Percentiles rank a stretch among this genome's conserved stretches.
These are phyloP conservation scores for Neelides sp. DNA, from an alignment of 1,140 invertebrate species.

Conservation along the genomic window DNA sequence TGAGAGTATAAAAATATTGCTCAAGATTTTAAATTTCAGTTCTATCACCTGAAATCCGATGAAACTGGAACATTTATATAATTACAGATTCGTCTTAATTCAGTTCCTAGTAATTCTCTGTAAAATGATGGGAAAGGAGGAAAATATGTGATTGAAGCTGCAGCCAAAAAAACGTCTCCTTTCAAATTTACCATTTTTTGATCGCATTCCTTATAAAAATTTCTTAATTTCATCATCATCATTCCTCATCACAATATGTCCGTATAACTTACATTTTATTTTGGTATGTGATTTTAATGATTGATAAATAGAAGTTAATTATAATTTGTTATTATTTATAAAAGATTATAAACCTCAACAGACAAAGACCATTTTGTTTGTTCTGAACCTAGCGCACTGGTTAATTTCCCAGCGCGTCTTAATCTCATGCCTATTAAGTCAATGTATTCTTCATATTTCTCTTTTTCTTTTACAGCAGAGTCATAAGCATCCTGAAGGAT, in stretches of 20 bases:
- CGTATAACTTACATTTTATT: slow-evolving; percentile 59
- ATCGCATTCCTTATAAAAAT: slow-evolving; percentile 33
- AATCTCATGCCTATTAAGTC: slow-evolving; percentile 61
- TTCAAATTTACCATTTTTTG: slow-evolving; percentile 50
- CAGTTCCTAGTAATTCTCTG: slow-evolving; percentile 50
- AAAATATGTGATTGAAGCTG: slow-evolving; percentile 72
- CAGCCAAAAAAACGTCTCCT: slow-evolving; percentile 69
- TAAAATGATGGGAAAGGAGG: slow-evolving; percentile 69
- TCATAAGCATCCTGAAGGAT: slow-evolving; percentile 55
- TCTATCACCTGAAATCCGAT: slow-evolving; percentile 43
- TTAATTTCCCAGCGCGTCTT: slow-evolving; percentile 64
- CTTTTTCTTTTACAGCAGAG: slow-evolving; percentile 44
- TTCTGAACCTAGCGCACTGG: slow-evolving; percentile 69
- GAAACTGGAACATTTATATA: slow-evolving; percentile 56
- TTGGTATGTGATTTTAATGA: slow-evolving; percentile 36
- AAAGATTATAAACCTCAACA: slow-evolving; percentile 45
- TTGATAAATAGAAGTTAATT: slow-evolving; percentile 7
- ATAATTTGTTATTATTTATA: slow-evolving; percentile 11
- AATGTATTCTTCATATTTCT: slow-evolving; percentile 49
- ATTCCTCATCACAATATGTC: slow-evolving; percentile 67
- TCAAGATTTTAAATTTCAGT: slow-evolving; percentile 11
- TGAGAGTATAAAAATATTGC: slow-evolving; percentile 10
- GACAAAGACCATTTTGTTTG: slow-evolving; percentile 65
- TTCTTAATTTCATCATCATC: slow-evolving; percentile 25
- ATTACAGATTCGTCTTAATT: slow-evolving; percentile 53